These are phyloP conservation scores for Yponomeuta cagnagella DNA, from an alignment of 2,888 invertebrate species.

Conservation along the genomic window DNA sequence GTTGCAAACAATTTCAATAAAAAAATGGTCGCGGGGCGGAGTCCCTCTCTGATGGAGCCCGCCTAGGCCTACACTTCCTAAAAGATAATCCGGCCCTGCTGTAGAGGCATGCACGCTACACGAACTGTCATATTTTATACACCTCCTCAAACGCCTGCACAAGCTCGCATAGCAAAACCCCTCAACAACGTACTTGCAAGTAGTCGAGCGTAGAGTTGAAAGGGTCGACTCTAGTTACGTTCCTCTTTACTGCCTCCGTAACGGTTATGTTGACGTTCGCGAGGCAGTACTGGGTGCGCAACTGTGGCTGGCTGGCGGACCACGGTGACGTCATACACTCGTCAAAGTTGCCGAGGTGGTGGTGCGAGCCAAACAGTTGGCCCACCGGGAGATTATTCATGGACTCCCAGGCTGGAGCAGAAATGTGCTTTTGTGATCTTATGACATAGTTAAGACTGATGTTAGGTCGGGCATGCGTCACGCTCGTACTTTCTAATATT, in stretches of 20 bases:
- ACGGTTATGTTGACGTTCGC: constrained; percentile 57
- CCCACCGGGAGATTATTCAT: constrained; percentile 75
- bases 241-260: constrained; percentile 39
- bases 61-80: neutral
- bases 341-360: constrained; percentile 78
- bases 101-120: neutral
- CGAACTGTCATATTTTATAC: neutral
- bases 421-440: neutral
- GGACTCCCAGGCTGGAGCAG: constrained; percentile 77
- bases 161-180: neutral
- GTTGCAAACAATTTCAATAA: too few relatives aligned
- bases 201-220: constrained; percentile 61
- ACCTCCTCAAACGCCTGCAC: neutral
- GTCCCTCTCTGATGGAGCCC: too few relatives aligned
- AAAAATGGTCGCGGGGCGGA: too few relatives aligned
- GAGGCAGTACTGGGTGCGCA: constrained; percentile 65
- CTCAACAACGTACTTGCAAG: constrained; percentile 44
- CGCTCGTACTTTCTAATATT: too few relatives aligned
- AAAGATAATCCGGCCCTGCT: neutral
- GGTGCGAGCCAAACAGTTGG: constrained; percentile 71
- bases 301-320: constrained; percentile 39
- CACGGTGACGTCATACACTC: constrained; percentile 69
- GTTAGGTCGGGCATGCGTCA: too few relatives aligned
- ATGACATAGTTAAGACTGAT: too few relatives aligned
- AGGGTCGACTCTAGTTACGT: constrained; percentile 39